Conservation (phyloP, 2,113 vertebrate species). For the Solea senegalensis region DNA sequence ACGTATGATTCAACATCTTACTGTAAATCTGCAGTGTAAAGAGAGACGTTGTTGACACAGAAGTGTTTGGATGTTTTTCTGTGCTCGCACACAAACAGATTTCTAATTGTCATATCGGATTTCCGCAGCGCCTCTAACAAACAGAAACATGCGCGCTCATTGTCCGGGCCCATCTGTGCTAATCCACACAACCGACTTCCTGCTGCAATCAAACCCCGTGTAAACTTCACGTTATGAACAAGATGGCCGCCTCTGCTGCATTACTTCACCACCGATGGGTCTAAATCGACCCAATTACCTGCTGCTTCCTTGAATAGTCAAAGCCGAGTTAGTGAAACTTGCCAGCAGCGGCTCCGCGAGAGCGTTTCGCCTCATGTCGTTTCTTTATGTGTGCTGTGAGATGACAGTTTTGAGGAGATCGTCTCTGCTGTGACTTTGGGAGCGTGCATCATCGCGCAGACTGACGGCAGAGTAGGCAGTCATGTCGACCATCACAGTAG, state of each 20-base stretch:
- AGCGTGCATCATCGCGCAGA: background rate
- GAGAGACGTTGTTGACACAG: background rate
- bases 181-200: slow-evolving; percentile 71
- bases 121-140: slow-evolving; percentile 52
- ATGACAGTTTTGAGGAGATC: background rate
- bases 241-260: slow-evolving; percentile 67
- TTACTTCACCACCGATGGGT: slow-evolving; percentile 73
- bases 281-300: slow-evolving; percentile 81
- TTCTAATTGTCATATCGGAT: slow-evolving; percentile 61
- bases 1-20: background rate
- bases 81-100: slow-evolving; percentile 6
- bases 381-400: slow-evolving; percentile 24
- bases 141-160: slow-evolving; percentile 43
- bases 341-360: slow-evolving; percentile 52
- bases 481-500: background rate
- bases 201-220: slow-evolving; percentile 74
- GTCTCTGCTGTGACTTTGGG: background rate
- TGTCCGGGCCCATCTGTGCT: slow-evolving; percentile 52
- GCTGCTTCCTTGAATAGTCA: slow-evolving; percentile 73
- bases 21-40: background rate
- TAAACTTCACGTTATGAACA: slow-evolving; percentile 67
- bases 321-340: slow-evolving; percentile 63
- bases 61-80: background rate
- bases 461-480: background rate
- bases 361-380: slow-evolving; percentile 40